Base-by-base conservation (phyloP, 1,140 invertebrate genomes). In the Aethina tumida region DNA sequence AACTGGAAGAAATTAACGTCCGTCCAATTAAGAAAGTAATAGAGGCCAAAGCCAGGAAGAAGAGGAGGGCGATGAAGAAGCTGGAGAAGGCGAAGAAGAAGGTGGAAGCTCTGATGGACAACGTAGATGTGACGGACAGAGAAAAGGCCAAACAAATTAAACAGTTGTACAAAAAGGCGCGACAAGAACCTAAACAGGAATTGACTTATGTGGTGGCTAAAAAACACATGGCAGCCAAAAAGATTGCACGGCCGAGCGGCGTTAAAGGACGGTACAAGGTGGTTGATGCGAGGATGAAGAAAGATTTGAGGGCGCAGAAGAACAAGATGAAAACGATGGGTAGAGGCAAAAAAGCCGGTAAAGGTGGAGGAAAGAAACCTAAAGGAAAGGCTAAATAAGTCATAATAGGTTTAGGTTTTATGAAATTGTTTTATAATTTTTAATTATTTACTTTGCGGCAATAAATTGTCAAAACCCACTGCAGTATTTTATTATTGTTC, bases 1-100 rank as follows among this genome's bases (percentile, higher is more conserved):
- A 73, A 47, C 58, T 88, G 13, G 79, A 87, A 65, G 92, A 94
- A 45, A 76, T 99, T 4, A 93, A 99, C 66, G 83, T 81, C 0
- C 68, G 90, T 34, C 91, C 96, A 9, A 95, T 98, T 28, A 99
- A 98, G 64, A 99, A 99, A 71, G 87, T 99, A 0, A 79, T 94
- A 46, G 93, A 99, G 70, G 97, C 97, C 0, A 99, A 97, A 62
- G 89, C 91, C 0, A 77, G 97, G 28, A 99, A 98, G 70, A 96
- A 97, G 77, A 83, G 80, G 57, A 79, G 89, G 45, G 79, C 85
- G 26, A 60, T 85, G 30, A 83, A 78, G 43, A 84, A 82, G 59
- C 63, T 98, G 59, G 90, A 96, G 50, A 91, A 84, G 54, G 93
- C 92, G 0, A 91, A 94, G 63, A 99, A 99, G 65, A 93, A 90